Evolutionary conservation across 2,797 vertebrate species (phyloP), one percentile per base, ranked within the genome.

Genomic region (Sebastes vulpes): DNA sequence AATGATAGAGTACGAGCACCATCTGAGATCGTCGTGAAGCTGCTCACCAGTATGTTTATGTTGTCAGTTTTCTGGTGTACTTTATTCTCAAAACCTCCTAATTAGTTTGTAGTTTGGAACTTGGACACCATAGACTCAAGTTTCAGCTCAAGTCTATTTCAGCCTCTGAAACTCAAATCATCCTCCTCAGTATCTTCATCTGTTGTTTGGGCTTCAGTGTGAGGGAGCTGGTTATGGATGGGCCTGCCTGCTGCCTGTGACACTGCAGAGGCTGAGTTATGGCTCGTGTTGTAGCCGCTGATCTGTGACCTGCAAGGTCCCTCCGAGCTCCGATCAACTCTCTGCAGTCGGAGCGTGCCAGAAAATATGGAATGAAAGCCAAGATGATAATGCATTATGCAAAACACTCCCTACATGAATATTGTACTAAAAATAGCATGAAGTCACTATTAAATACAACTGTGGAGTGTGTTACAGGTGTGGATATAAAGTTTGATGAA

Each of bases 241-340:
- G 20, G 1, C n/a, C 81, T 18, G 67, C 74, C 59, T 50, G 57
- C 54, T 28, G 52, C 77, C 68, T 1, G 35, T 25, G 79, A 79
- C 86, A 18, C 66, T 16, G 11, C 75, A 3, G 20, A 42, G 56
- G 66, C 77, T 85, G 89, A 89, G 76, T 86, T 88, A 89, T 88
- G 50, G 75, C 79, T 85, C 31, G 1, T 70, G 75, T 67, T 82
- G 59, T 46, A 60, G 83, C 77, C 4, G 57, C 73, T 75, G 83
- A 85, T 85, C 75, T 88, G 89, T 21, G 77, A 89, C 76, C 83
- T 65, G 71, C 67, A 10, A 67, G 32, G 65, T 81, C 71, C 63
- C 72, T 1, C 72, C 2, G 29, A 57, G 75, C 42, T 54, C 72
- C 29, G 77, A 88, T 86, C 67, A 71, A 70, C 75, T 54, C 71